Evolutionary conservation across 2,113 vertebrate genomes (phyloP), one percentile per base, ranked within the genome.

Genomic region (Aythya baeri): DNA sequence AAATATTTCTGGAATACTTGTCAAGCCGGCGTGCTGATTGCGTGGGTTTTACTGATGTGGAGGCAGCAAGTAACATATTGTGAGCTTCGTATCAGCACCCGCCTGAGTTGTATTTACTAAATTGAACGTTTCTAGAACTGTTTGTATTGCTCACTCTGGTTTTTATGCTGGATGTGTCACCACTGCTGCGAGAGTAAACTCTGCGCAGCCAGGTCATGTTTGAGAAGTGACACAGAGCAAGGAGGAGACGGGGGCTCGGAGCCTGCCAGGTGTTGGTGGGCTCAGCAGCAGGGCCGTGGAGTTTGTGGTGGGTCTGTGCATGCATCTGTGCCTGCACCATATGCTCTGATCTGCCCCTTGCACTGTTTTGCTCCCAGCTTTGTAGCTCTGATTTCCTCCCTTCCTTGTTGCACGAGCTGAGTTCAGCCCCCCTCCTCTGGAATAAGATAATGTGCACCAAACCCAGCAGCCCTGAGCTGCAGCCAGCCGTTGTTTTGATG

Each of bases 1-100:
- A 95, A 93, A 87, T 93, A 75, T 90, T 95, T 94, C 81, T 96
- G 90, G 86, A 92, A 57, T 70, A 66, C 73, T 91, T 90, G 93
- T 92, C 90, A 62, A 54, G 89, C 75, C 3, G 15, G 87, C 0
- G 0, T 66, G 81, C 80, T 73, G 80, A 58, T 26, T 88, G 92
- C 7, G 86, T 95, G 93, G 93, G 94, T 57, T 94, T 83, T 41
- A 13, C 66, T 90, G 73, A 41, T 68, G 32, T 52, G 90, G 70
- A 96, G 86, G 90, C 95, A 94, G 90, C 78, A 75, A 90, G 81
- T 17, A 57, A 5, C 71, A 54, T 59, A 43, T 41, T 84, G 83
- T 77, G 83, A 93, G 91, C 91, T 74, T 58, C 3, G 1, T 82
- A 9, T 62, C 1, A 11, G 62, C 29, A 25, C 72, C 66, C 2